Percentiles rank a stretch among this genome's conserved stretches.
These are phyloP conservation scores for Drosophila novamexicana DNA, from an alignment of 1,140 invertebrate genomes.

Conservation along the genomic window DNA sequence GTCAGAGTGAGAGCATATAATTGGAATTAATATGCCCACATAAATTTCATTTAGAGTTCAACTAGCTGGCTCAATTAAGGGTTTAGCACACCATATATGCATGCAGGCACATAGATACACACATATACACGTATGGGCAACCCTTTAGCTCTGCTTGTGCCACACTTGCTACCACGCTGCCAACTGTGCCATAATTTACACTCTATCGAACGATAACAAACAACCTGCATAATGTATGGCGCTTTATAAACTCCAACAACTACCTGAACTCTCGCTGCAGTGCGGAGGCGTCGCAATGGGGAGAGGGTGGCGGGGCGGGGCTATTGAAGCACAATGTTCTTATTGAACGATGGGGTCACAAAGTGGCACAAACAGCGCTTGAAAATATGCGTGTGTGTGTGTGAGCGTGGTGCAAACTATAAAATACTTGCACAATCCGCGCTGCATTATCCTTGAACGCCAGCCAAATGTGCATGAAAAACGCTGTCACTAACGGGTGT, in stretches of 20 bases:
- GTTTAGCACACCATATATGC: slow-evolving; percentile 3
- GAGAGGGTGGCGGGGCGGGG: not conserved
- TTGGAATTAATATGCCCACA: slow-evolving; percentile 46
- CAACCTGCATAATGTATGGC: slow-evolving; percentile 77
- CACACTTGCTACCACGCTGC: slow-evolving; percentile 33
- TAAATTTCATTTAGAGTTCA: slow-evolving; percentile 37
- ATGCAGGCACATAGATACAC: slow-evolving; percentile 1
- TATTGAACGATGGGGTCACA: slow-evolving; percentile 51
- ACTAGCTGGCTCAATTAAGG: slow-evolving; percentile 34
- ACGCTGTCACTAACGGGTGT: slow-evolving; percentile 21
- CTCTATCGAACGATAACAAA: slow-evolving; percentile 82
- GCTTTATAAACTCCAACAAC: slow-evolving; percentile 23
- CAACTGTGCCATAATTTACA: slow-evolving; percentile 78
- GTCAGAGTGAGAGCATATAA: slow-evolving; percentile 8
- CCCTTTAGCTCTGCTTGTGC: slow-evolving; percentile 1
- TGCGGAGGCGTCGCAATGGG: not conserved
- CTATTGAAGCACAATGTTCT: slow-evolving; percentile 33
- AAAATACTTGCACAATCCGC: slow-evolving; percentile 30
- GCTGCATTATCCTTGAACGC: slow-evolving; percentile 44
- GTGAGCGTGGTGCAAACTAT: not conserved
- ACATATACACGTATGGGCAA: slow-evolving; percentile 9
- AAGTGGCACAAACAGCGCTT: slow-evolving; percentile 38
- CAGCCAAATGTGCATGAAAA: slow-evolving; percentile 43
- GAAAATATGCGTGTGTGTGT: slow-evolving; percentile 12
- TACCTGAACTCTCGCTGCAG: slow-evolving; percentile 9